A percentile compares a stretch with the other conserved stretches of the same genome.
phyloP scores from a whole-genome alignment of 2,888 invertebrate genomes.

The Lasioglossum oenotherae region DNA sequence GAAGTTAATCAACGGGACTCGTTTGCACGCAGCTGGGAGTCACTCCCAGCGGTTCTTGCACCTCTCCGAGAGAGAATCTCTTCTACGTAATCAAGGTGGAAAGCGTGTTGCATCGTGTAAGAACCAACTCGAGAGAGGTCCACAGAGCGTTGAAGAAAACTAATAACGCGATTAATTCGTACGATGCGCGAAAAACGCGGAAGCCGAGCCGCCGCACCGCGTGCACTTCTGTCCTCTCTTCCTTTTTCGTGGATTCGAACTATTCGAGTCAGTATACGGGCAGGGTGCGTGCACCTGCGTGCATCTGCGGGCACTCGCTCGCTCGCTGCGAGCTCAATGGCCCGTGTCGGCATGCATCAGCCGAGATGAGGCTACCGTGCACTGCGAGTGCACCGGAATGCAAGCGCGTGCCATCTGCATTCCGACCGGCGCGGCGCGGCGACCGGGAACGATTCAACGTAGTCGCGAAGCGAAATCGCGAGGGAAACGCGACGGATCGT shows the following conservation, averaged over 20 bases:
- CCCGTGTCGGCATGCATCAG: constrained; percentile 65
- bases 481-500: constrained; percentile 3
- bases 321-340: constrained; percentile 61
- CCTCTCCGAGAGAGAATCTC: not conserved
- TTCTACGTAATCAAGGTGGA: constrained; percentile 12
- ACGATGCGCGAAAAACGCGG: not conserved
- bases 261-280: not conserved
- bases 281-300: constrained; percentile 26
- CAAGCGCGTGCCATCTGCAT: constrained; percentile 41
- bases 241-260: constrained; percentile 20
- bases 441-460: not conserved
- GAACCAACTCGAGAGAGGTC: not conserved
- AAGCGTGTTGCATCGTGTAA: not conserved
- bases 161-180: constrained; percentile 21
- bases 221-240: not conserved
- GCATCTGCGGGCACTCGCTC: constrained; percentile 41
- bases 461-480: constrained; percentile 20
- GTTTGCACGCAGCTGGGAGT: constrained; percentile 16
- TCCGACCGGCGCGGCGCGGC: not conserved
- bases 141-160: not conserved
- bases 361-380: constrained; percentile 51
- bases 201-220: not conserved
- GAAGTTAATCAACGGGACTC: constrained; percentile 48
- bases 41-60: constrained; percentile 25
- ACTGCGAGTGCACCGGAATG: constrained; percentile 52